phyloP scores from a whole-genome alignment of 2,888 invertebrate genomes.

The Petrophora chlorosata region DNA sequence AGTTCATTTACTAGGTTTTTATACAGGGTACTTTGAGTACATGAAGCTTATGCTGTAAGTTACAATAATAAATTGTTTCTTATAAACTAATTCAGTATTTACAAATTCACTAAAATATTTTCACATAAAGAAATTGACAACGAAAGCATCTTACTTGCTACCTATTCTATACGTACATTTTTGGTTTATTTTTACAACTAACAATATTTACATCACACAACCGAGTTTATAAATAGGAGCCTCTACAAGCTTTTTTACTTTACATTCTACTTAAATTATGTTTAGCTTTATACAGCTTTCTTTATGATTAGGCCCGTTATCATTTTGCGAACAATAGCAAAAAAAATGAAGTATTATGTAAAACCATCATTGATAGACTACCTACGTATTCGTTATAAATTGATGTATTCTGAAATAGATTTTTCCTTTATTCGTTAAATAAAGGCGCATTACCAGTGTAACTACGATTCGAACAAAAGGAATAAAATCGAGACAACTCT shows the following conservation, averaged over 20 bases:
- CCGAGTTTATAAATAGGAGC: constrained; percentile 61
- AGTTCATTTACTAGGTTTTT: too few relatives aligned
- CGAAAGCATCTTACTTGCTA: constrained; percentile 56
- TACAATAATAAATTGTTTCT: constrained; percentile 32
- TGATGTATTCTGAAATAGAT: too few relatives aligned
- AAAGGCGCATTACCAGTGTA: too few relatives aligned
- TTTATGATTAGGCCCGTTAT: not conserved
- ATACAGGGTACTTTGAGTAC: constrained; percentile 16
- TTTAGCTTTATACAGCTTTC: not conserved
- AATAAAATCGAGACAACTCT: too few relatives aligned
- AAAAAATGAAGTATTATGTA: too few relatives aligned
- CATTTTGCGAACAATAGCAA: too few relatives aligned
- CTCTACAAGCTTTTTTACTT: constrained; percentile 51
- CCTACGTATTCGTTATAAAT: too few relatives aligned
- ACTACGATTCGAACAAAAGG: too few relatives aligned
- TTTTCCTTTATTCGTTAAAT: too few relatives aligned
- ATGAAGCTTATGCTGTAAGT: constrained; percentile 29
- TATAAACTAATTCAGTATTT: constrained; percentile 47
- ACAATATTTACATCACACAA: constrained; percentile 75
- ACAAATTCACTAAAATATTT: constrained; percentile 52
- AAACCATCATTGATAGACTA: too few relatives aligned
- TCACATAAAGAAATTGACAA: constrained; percentile 64
- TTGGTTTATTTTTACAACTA: constrained; percentile 49
- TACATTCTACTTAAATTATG: constrained; percentile 17
- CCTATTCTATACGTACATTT: constrained; percentile 49